phyloP scores from a whole-genome alignment of 2,888 invertebrate species.

The Neoaliturus tenellus region DNA sequence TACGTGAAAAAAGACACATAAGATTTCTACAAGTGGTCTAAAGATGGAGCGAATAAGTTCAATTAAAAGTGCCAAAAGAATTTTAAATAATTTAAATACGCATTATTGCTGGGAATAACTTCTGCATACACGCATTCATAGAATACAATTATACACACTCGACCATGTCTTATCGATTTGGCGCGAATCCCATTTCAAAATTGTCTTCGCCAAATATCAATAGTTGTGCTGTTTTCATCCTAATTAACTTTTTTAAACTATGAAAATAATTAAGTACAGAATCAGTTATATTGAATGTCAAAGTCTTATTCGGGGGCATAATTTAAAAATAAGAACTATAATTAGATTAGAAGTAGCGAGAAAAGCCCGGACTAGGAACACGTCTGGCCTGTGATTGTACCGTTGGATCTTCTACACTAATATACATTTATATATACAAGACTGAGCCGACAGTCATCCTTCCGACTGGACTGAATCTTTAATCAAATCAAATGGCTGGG shows the following conservation, averaged over 20 bases:
- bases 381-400: conserved; percentile 51
- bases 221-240: conserved; percentile 45
- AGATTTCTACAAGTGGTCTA: conserved; percentile 22
- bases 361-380: conserved; percentile 45
- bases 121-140: conserved; percentile 48
- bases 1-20: background rate
- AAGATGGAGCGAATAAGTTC: conserved; percentile 9
- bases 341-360: conserved; percentile 4
- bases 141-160: conserved; percentile 51
- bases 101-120: conserved; percentile 43
- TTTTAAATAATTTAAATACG: conserved; percentile 22
- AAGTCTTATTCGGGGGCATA: background rate
- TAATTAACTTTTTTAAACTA: conserved; percentile 30
- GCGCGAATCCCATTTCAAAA: conserved; percentile 24
- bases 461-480: background rate
- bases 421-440: conserved; percentile 47
- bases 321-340: conserved; percentile 29
- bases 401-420: conserved; percentile 49
- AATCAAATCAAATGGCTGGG: background rate
- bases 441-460: background rate
- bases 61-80: conserved; percentile 16
- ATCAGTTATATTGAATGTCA: background rate
- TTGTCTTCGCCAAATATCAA: conserved; percentile 25
- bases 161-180: conserved; percentile 36
- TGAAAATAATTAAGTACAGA: conserved; percentile 8